Conservation (phyloP, 2,888 invertebrate species). For the Hirtodrosophila histrioides region DNA sequence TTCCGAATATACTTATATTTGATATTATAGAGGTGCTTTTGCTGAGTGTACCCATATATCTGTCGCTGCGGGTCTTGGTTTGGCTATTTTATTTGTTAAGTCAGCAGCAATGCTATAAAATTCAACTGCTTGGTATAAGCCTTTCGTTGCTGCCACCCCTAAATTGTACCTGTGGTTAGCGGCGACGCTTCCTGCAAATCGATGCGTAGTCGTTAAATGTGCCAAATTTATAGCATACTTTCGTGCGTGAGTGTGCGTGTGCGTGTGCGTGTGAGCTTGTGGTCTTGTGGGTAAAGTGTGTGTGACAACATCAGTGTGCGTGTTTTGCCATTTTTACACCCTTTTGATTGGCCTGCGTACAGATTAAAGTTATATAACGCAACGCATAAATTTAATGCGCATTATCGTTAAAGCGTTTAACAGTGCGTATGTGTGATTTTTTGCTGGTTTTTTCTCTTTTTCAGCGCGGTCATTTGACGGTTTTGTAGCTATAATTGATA, state of each 20-base stretch:
- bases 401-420: constrained; percentile 44
- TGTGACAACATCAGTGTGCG: constrained; percentile 13
- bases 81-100: constrained; percentile 44
- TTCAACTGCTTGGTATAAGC: constrained; percentile 62
- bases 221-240: constrained; percentile 76
- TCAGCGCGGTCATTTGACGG: background rate
- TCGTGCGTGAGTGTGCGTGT: constrained; percentile 11
- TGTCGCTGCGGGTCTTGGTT: constrained; percentile 16
- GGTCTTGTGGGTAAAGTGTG: background rate
- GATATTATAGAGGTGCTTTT: too few relatives aligned
- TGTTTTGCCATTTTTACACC: constrained; percentile 49
- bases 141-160: constrained; percentile 38
- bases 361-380: constrained; percentile 54
- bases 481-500: constrained; percentile 8
- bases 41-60: constrained; percentile 1
- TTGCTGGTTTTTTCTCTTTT: background rate
- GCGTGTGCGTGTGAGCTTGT: constrained; percentile 17
- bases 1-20: too few relatives aligned
- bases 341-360: constrained; percentile 66
- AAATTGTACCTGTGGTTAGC: constrained; percentile 61
- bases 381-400: constrained; percentile 41
- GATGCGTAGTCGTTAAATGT: constrained; percentile 68
- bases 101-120: constrained; percentile 68
- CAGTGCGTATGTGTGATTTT: constrained; percentile 52
- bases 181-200: constrained; percentile 51